phyloP scores from a whole-genome alignment of 2,888 invertebrate genomes.

The Exephanes ischioxanthus region DNA sequence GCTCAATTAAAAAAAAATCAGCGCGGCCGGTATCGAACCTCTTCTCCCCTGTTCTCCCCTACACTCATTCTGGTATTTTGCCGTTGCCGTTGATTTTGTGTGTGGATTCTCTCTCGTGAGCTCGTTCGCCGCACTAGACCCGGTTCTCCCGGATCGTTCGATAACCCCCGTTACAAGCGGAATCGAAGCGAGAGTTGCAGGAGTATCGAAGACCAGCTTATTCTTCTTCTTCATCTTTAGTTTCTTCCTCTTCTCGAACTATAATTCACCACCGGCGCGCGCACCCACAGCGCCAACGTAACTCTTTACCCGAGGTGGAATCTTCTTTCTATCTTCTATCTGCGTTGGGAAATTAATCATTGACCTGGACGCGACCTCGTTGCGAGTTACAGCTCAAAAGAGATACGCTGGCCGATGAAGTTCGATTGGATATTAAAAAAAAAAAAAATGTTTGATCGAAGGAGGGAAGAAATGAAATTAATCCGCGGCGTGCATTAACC shows the following conservation, averaged over 20 bases:
- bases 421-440: constrained; percentile 37
- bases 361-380: constrained; percentile 48
- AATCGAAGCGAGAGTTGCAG: constrained; percentile 51
- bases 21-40: too few relatives aligned
- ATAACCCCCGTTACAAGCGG: constrained; percentile 54
- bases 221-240: constrained; percentile 15
- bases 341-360: constrained; percentile 49
- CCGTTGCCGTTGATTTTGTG: constrained; percentile 1
- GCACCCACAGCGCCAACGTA: constrained; percentile 25
- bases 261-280: constrained; percentile 48
- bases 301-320: constrained; percentile 22
- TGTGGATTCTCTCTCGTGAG: constrained; percentile 5
- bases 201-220: constrained; percentile 48
- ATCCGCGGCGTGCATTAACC: constrained; percentile 2
- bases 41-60: neutral
- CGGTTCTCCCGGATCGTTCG: constrained; percentile 58
- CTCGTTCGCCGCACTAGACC: constrained; percentile 43
- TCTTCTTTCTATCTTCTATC: constrained; percentile 50
- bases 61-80: neutral
- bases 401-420: constrained; percentile 29
- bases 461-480: constrained; percentile 5
- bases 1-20: too few relatives aligned
- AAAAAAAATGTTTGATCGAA: constrained; percentile 1
- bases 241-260: constrained; percentile 20
- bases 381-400: constrained; percentile 36